Conservation (phyloP, 2,113 vertebrate genomes). For the crab-eating macaque (Macaca fascicularis) region T2T-MFA8v1.1 NC_088390.1:48826501-48827000, state of each 20-base stretch:
- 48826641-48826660: neutral
- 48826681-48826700: neutral
- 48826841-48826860: neutral
- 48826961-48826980: neutral
- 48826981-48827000: neutral
- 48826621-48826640: neutral
- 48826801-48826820: neutral
- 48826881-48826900: neutral
- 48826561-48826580: neutral
- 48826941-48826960: neutral
- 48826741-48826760: neutral
- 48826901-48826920: neutral
- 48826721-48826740: neutral
- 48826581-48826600: constrained; percentile 34
- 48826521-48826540: constrained; percentile 42
- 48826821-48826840: neutral
- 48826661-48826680: neutral
- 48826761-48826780: neutral
- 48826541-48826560: constrained; percentile 4
- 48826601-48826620: constrained; percentile 52
- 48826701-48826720: neutral
- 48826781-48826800: neutral
- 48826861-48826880: neutral
- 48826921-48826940: neutral
- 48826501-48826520: constrained; percentile 16